phyloP scores from a whole-genome alignment of 2,797 vertebrate species.

The Sebastes variabilis region DNA sequence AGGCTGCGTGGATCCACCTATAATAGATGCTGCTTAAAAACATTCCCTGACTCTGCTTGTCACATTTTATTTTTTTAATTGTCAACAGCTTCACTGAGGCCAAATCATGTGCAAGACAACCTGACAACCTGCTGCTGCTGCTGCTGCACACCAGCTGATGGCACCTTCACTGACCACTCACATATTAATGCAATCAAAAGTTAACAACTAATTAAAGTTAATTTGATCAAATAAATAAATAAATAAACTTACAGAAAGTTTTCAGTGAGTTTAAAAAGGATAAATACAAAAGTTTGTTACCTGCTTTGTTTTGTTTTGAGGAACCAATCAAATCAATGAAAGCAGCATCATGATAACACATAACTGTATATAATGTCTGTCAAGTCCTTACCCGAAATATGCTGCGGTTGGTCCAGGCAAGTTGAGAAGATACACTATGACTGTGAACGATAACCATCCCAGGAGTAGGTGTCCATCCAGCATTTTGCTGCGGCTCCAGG shows the following conservation, averaged over 20 bases:
- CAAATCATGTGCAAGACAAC: slow-evolving; percentile 52
- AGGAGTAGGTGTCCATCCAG: slow-evolving; percentile 96
- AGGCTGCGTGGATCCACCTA: slow-evolving; percentile 25
- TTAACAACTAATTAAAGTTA: background rate
- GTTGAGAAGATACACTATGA: slow-evolving; percentile 85
- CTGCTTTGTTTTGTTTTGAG: slow-evolving; percentile 7
- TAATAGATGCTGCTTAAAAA: slow-evolving; percentile 11
- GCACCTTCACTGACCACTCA: slow-evolving; percentile 40
- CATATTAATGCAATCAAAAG: background rate
- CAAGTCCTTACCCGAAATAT: slow-evolving; percentile 93
- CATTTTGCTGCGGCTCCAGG: slow-evolving; percentile 97
- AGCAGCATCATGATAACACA: slow-evolving; percentile 37
- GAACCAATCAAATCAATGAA: slow-evolving; percentile 69
- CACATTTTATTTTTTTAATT: background rate
- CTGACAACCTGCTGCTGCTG: slow-evolving; percentile 43
- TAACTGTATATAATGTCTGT: background rate
- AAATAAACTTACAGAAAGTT: background rate
- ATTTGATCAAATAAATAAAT: background rate
- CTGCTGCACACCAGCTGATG: slow-evolving; percentile 52
- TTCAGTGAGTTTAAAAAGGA: background rate
- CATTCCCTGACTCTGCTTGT: background rate
- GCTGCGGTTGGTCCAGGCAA: slow-evolving; percentile 89
- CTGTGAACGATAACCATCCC: slow-evolving; percentile 93
- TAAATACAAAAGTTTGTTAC: slow-evolving; percentile 6
- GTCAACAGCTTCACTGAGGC: slow-evolving; percentile 27